Base-by-base conservation (phyloP, 2,888 invertebrate species). In the Oscheius myriophilus region DNA sequence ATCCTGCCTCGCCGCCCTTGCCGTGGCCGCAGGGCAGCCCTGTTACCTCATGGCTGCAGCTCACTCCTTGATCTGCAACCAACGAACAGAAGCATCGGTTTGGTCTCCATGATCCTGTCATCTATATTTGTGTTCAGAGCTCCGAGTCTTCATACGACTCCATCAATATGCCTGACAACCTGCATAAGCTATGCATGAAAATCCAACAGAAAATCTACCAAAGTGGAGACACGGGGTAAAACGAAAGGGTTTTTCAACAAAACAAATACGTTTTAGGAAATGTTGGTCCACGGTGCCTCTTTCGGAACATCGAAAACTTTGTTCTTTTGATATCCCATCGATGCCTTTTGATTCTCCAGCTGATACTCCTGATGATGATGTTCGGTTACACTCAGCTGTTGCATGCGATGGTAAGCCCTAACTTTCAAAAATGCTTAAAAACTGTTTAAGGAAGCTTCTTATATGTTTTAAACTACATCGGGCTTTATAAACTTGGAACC, bases 401-500 rank as follows among this genome's bases (percentile, higher is more conserved):
- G 91, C 90, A 73, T 91, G 91, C 79, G 90, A 81, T 65, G 81
- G 80, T 69, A 25, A 52, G 41, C 25, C 25, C 18, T 43, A 6
- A 33, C 43, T 46, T 62, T 14, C 23, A 61, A 18, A n/a, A 4
- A 62, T 2, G 2, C 43, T 6, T 16, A 9, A 3, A 39, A 14
- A n/a, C 16, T 45, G 21, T 51, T 68, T 45, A 55, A 81, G 96
- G 96, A 12, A 92, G 92, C 76, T 95, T 91, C 88, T 90, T 97
- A 63, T 97, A 94, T 88, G 89, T 97, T 39, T 92, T 93, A 82
- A 88, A 87, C 70, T 91, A 92, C 12, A 91, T 92, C 82, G 93
- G 94, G 1, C 89, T 97, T 54, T 90, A 93, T 74, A 97, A 97
- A 89, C 91, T 97, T 73, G 97, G 97, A 21, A 93, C 95, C 61